Percentiles rank a stretch among this genome's conserved stretches.
Evolutionary conservation across 37 sponge, comb jelly and placozoan genomes (phyloP).

Genomic region (Beroe forskalii): DNA sequence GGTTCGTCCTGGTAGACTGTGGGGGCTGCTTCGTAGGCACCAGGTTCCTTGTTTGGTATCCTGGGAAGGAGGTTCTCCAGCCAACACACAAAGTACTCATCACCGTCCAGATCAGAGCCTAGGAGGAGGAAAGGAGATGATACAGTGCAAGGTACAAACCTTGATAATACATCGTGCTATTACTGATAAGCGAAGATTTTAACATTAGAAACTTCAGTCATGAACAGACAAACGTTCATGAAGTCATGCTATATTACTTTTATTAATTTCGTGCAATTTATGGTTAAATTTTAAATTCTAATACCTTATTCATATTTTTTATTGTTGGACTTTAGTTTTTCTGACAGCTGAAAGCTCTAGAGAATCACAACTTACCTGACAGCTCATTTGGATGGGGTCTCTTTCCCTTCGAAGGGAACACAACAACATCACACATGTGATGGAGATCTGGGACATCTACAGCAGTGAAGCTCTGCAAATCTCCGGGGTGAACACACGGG

Average conservation of each 20-base stretch:
- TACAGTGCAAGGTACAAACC: too few species aligned
- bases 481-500: slow-evolving; percentile 63
- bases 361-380: slow-evolving; percentile 62
- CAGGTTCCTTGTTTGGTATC: neutral
- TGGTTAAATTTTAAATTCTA: too few species aligned
- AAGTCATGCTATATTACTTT: too few species aligned
- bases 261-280: too few species aligned
- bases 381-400: slow-evolving; percentile 65
- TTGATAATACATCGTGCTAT: too few species aligned
- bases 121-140: too few species aligned
- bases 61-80: neutral
- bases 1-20: neutral
- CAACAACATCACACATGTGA: slow-evolving; percentile 59
- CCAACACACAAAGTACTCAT: slow-evolving; percentile 66
- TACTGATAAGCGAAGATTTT: too few species aligned
- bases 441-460: slow-evolving; percentile 4
- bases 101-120: slow-evolving; percentile 67
- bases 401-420: slow-evolving; percentile 57
- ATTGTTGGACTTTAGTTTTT: too few species aligned
- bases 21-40: neutral
- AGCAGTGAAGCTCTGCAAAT: slow-evolving; percentile 24
- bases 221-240: too few species aligned
- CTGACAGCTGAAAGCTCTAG: too few species aligned
- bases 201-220: too few species aligned
- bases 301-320: too few species aligned